Evolutionary conservation across 2,797 vertebrate genomes (phyloP), one percentile per base, ranked within the genome.

Genomic region (Sardinella longiceps): DNA sequence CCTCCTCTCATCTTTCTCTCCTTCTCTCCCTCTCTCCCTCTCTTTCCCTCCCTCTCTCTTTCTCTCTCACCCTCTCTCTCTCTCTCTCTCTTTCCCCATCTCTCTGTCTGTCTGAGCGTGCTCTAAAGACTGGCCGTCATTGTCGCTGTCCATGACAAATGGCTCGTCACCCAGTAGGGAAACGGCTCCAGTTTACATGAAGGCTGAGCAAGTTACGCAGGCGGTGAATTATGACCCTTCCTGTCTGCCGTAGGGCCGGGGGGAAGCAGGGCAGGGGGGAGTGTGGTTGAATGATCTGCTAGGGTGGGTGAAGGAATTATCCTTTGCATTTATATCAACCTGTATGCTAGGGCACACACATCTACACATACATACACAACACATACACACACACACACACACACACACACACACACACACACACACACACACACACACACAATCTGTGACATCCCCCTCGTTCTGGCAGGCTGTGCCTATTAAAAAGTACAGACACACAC

Each of bases 191-290:
- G 84, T 88, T 86, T 85, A 87, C 58, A 86, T 85, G 30, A 84
- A 70, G 84, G 66, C 66, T 37, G 30, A 84, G 77, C 56, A 82
- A 88, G 87, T 86, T 83, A 88, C 82, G 83, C 85, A 53, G 51
- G 66, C 43, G 30, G 2, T 84, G 86, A 90, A 51, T 87, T 87
- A 86, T 90, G 30, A 33, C 43, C 56, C 56, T 43, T 58, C 80
- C 80, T 2, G 66, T 5, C 30, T 70, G 66, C 66, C 30, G 66
- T 70, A 70, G 66, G 14, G 6, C 12, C 18, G 4, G 18, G 11
- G 37, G 37, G 33, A 14, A 70, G 66, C 1, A 50, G 48, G 48
- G 30, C 7, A 12, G 6, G 30, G 25, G 28, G 28, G 25, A 66
- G 11, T 1, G 60, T 30, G 60, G 6, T 66, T 14, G 25, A 28